phyloP scores from a whole-genome alignment of 2,113 vertebrate species.

The Tor tambroides region DNA sequence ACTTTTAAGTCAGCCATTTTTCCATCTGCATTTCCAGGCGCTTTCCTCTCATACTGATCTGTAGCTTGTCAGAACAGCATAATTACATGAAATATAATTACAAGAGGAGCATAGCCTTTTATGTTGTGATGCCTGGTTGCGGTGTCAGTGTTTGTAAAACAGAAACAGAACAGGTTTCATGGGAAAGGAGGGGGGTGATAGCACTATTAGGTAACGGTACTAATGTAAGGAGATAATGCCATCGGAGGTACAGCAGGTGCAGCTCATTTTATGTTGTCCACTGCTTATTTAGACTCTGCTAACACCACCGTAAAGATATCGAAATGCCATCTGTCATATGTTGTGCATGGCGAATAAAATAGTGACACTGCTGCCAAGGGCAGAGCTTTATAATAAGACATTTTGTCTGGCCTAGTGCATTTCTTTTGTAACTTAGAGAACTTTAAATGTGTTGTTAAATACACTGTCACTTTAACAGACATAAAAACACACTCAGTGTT shows the following conservation, averaged over 20 bases:
- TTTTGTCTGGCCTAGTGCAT: slow-evolving; percentile 8
- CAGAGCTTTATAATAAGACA: not conserved
- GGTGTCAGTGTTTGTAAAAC: slow-evolving; percentile 31
- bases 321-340: slow-evolving; percentile 33
- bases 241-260: slow-evolving; percentile 58
- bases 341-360: slow-evolving; percentile 1
- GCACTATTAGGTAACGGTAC: slow-evolving; percentile 40
- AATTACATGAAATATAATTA: not conserved
- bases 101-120: slow-evolving; percentile 23
- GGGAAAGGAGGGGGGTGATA: not conserved
- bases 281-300: slow-evolving; percentile 54
- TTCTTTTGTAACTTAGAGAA: not conserved
- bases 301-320: slow-evolving; percentile 25
- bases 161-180: slow-evolving; percentile 34
- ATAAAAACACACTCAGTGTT: not conserved
- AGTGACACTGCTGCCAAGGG: slow-evolving; percentile 18
- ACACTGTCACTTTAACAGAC: not conserved
- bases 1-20: not conserved
- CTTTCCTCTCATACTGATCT: not conserved
- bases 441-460: not conserved
- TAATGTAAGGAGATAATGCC: slow-evolving; percentile 63
- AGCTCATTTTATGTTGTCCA: slow-evolving; percentile 55
- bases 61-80: not conserved
- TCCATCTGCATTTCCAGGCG: not conserved
- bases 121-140: not conserved